Evolutionary conservation across 2,888 invertebrate genomes (phyloP).

Genomic region (Phasia obesa): DNA sequence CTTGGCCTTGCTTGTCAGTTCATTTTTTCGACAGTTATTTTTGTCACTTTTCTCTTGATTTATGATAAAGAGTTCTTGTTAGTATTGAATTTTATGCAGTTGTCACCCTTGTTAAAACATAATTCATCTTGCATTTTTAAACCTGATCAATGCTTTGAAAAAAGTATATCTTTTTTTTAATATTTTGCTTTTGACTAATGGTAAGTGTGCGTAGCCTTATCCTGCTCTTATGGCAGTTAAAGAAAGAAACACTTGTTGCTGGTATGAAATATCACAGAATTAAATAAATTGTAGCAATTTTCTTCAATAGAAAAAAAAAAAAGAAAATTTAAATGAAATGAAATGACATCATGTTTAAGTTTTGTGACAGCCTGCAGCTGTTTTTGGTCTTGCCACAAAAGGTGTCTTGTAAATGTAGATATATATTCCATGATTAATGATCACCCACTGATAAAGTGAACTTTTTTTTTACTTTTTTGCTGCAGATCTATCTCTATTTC

Average conservation of each 20-base stretch:
- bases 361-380: constrained; percentile 67
- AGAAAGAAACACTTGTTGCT: constrained; percentile 44
- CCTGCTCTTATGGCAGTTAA: constrained; percentile 13
- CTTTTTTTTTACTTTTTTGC: constrained; percentile 5
- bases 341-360: constrained; percentile 66
- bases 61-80: constrained; percentile 7
- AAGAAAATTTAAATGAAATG: constrained; percentile 62
- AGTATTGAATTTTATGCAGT: constrained; percentile 38
- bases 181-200: constrained; percentile 14
- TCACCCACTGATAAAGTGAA: constrained; percentile 65
- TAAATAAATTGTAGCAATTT: constrained; percentile 54
- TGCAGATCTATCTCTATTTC: constrained; percentile 43
- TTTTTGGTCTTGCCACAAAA: constrained; percentile 59
- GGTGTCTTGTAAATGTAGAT: constrained; percentile 45
- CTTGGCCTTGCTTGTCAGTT: neutral
- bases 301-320: neutral
- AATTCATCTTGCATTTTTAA: constrained; percentile 46
- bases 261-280: constrained; percentile 22
- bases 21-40: neutral
- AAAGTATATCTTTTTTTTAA: neutral
- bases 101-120: constrained; percentile 46
- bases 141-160: constrained; percentile 25
- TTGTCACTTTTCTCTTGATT: neutral
- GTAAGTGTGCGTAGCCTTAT: constrained; percentile 16
- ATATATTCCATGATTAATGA: constrained; percentile 60